Percentiles rank a stretch among this genome's conserved stretches.
Evolutionary conservation across 1,140 invertebrate genomes (phyloP).

Genomic region (Tetraneura akinire): DNA sequence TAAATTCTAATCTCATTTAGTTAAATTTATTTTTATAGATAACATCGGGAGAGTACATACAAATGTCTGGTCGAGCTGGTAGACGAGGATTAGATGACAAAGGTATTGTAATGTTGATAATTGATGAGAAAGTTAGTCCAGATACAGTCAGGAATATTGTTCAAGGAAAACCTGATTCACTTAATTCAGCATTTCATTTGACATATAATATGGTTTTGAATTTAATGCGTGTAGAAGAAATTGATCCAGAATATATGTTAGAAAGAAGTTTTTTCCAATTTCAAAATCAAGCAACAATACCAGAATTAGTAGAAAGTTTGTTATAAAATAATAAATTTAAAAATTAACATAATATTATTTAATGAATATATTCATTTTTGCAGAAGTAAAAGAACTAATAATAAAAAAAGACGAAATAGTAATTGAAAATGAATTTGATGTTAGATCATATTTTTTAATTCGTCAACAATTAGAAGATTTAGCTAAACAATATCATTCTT

Average conservation of each 20-base stretch:
- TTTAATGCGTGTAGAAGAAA: conserved; percentile 94
- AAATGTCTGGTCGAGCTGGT: conserved; percentile 98
- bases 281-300: conserved; percentile 95
- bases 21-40: conserved; percentile 64
- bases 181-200: conserved; percentile 98
- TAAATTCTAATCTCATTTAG: not conserved
- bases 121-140: conserved; percentile 94
- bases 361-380: conserved; percentile 53
- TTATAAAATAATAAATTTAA: not conserved
- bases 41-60: conserved; percentile 98
- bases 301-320: conserved; percentile 79
- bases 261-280: conserved; percentile 99
- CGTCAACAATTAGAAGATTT: conserved; percentile 78
- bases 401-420: conserved; percentile 67
- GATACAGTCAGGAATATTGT: conserved; percentile 82
- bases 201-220: conserved; percentile 99
- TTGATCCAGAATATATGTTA: conserved; percentile 99
- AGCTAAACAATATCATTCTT: conserved; percentile 72
- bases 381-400: conserved; percentile 76
- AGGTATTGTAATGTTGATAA: conserved; percentile 98
- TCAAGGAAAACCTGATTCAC: conserved; percentile 90
- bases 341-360: not conserved
- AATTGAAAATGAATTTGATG: conserved; percentile 74
- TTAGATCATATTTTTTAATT: conserved; percentile 83
- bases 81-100: conserved; percentile 95